Conservation (phyloP, 2,888 invertebrate genomes). For the Drosophila greeni region DNA sequence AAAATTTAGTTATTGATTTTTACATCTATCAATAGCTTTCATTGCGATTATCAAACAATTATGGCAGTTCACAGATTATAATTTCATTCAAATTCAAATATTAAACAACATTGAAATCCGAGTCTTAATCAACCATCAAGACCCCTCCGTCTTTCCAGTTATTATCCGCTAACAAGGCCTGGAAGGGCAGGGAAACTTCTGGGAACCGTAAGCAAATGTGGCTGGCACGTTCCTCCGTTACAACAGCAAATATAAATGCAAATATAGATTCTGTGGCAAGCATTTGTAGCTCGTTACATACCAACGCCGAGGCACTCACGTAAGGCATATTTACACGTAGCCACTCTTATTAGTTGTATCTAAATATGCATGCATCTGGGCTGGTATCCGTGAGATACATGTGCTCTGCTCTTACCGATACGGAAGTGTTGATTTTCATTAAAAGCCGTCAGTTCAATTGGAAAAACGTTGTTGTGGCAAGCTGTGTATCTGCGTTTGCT, state of each 20-base stretch:
- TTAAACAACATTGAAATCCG: neutral
- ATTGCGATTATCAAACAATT: neutral
- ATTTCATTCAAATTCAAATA: neutral
- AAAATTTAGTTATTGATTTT: no score
- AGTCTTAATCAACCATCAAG: constrained; percentile 4
- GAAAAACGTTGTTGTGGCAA: constrained; percentile 56
- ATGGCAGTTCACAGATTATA: no score
- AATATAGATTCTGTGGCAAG: constrained; percentile 65
- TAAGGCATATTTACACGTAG: constrained; percentile 22
- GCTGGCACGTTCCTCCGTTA: constrained; percentile 63
- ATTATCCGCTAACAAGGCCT: constrained; percentile 11
- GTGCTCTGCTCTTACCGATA: constrained; percentile 43
- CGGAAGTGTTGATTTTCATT: constrained; percentile 72
- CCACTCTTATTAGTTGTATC: constrained; percentile 35
- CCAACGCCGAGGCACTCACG: constrained; percentile 24
- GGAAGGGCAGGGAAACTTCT: constrained; percentile 5
- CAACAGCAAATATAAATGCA: constrained; percentile 65
- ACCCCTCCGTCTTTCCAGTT: neutral
- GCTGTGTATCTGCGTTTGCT: constrained; percentile 16
- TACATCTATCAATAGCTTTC: neutral
- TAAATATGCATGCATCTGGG: constrained; percentile 9
- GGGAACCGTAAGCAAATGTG: constrained; percentile 52
- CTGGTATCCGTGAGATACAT: constrained; percentile 7
- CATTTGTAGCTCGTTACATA: constrained; percentile 67
- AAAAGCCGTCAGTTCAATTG: constrained; percentile 62